Evolutionary conservation across 1,140 invertebrate species (phyloP).

Genomic region (Temnothorax nylanderi): DNA sequence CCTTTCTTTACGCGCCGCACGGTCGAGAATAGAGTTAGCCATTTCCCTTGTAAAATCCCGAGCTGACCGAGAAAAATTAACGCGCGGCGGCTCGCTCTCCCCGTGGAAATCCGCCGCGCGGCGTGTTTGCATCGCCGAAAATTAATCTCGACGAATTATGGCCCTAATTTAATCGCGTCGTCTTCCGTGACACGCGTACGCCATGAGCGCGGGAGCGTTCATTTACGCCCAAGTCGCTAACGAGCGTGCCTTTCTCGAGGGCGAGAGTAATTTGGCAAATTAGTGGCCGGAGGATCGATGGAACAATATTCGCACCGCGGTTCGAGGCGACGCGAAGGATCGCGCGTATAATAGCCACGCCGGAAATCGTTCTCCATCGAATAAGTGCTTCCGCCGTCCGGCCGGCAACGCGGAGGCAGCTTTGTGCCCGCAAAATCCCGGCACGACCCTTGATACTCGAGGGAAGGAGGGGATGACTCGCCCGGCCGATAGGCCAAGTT

Average conservation of each 20-base stretch:
- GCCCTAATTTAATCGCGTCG: constrained; percentile 49
- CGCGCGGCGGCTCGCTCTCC: neutral
- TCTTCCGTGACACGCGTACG: constrained; percentile 45
- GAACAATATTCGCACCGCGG: constrained; percentile 32
- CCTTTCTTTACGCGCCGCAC: neutral
- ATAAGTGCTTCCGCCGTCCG: constrained; percentile 12
- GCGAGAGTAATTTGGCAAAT: constrained; percentile 54
- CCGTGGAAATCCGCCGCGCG: constrained; percentile 15
- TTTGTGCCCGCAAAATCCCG: constrained; percentile 32
- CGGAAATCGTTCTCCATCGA: constrained; percentile 9
- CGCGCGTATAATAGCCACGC: constrained; percentile 37
- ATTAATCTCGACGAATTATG: constrained; percentile 59
- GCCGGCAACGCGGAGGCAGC: neutral
- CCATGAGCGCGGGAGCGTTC: constrained; percentile 22
- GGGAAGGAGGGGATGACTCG: neutral
- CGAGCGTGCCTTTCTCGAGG: constrained; percentile 37
- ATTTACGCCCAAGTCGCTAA: constrained; percentile 45
- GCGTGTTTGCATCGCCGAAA: constrained; percentile 54
- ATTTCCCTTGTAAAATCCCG: constrained; percentile 16
- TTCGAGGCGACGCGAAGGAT: constrained; percentile 5
- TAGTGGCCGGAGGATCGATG: constrained; percentile 31
- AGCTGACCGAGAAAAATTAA: constrained; percentile 21
- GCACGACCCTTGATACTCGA: constrained; percentile 14
- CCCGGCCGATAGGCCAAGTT: constrained; percentile 36
- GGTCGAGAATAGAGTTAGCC: neutral